Conservation (phyloP, 2,888 invertebrate species). For the Invenusta paracnida region DNA sequence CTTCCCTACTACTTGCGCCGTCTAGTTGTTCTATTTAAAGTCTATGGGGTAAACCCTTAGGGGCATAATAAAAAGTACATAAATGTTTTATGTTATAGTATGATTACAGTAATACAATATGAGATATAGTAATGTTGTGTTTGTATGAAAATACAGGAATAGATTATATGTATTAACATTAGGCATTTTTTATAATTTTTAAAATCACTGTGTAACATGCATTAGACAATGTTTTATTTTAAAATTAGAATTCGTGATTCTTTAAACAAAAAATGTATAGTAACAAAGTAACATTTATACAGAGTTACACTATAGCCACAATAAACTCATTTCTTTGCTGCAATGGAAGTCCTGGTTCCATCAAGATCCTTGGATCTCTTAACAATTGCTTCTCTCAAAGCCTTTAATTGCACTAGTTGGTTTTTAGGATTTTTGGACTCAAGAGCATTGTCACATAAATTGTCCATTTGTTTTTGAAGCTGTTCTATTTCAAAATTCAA, state of each 20-base stretch:
- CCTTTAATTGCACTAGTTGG: constrained; percentile 6
- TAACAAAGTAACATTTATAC: too few relatives aligned
- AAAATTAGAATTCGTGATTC: not conserved
- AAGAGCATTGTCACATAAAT: constrained; percentile 16
- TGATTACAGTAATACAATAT: constrained; percentile 10
- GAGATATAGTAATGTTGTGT: not conserved
- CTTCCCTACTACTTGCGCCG: too few relatives aligned
- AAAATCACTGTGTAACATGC: not conserved
- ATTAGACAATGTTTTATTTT: not conserved
- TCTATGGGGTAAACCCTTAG: not conserved
- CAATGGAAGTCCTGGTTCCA: not conserved
- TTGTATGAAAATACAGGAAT: not conserved
- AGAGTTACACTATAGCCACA: not conserved
- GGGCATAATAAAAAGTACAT: not conserved
- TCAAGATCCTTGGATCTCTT: not conserved
- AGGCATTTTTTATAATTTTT: not conserved
- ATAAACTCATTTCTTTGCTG: not conserved
- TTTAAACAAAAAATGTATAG: too few relatives aligned
- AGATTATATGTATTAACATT: not conserved
- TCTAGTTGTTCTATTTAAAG: too few relatives aligned
- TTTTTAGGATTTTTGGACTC: constrained; percentile 5
- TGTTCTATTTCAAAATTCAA: constrained; percentile 12
- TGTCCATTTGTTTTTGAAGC: not conserved
- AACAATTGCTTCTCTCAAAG: not conserved
- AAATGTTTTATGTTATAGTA: not conserved